Conservation (phyloP, 2,888 invertebrate genomes). For the Limnephilus rhombicus region DNA sequence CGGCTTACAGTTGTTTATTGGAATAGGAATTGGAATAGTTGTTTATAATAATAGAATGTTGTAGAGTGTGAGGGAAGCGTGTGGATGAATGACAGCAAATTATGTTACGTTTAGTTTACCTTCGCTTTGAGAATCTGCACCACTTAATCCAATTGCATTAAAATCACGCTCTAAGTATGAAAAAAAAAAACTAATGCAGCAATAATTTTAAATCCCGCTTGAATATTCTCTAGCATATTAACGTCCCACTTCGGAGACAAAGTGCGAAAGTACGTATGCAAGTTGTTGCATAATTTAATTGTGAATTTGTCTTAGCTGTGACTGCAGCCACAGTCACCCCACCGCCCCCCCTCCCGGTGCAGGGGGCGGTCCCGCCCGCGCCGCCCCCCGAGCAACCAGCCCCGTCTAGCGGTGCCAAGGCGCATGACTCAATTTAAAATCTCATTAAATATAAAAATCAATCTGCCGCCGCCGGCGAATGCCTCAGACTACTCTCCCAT, state of each 20-base stretch:
- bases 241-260: background rate
- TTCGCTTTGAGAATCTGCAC: too few relatives aligned
- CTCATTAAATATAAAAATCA: constrained; percentile 66
- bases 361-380: constrained; percentile 2
- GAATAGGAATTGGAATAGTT: too few relatives aligned
- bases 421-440: constrained; percentile 65
- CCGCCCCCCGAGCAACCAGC: constrained; percentile 21
- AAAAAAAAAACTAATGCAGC: background rate
- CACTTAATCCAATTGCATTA: background rate
- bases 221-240: background rate
- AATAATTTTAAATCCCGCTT: background rate
- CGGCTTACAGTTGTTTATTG: too few relatives aligned
- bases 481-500: constrained; percentile 24
- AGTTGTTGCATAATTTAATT: constrained; percentile 35
- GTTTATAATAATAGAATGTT: too few relatives aligned
- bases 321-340: constrained; percentile 35
- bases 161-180: background rate
- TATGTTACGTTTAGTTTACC: too few relatives aligned
- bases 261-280: background rate
- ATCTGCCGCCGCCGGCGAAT: constrained; percentile 59
- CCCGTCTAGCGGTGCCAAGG: constrained; percentile 52
- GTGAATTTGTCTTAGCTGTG: constrained; percentile 22
- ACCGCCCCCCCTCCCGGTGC: background rate
- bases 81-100: too few relatives aligned
- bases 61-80: too few relatives aligned